phyloP scores from a whole-genome alignment of 2,113 vertebrate species.

The Litocranius walleri region DNA sequence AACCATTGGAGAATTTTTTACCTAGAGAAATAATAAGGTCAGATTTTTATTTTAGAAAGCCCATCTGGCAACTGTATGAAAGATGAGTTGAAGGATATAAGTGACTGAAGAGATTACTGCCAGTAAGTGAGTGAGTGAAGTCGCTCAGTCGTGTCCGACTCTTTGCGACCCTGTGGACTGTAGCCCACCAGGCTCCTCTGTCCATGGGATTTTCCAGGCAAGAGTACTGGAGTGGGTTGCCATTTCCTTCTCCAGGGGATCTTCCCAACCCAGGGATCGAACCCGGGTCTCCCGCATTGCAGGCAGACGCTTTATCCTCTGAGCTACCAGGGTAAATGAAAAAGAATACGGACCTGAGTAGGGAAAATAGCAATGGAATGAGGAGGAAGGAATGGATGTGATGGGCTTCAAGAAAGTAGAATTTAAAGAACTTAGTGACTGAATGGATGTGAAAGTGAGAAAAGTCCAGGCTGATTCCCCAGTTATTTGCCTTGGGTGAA shows the following conservation, averaged over 20 bases:
- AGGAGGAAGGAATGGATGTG: background rate
- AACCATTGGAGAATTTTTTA: background rate
- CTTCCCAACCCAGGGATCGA: too few species aligned
- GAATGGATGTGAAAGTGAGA: background rate
- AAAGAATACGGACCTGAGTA: background rate
- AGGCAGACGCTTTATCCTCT: too few species aligned
- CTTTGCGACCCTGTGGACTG: too few species aligned
- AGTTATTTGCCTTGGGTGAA: background rate
- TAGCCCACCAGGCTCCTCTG: too few species aligned
- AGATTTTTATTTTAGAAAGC: background rate
- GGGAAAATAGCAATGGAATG: background rate
- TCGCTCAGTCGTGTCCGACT: too few species aligned
- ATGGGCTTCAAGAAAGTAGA: background rate
- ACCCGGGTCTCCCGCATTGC: too few species aligned
- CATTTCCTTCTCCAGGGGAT: too few species aligned
- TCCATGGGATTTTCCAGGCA: too few species aligned
- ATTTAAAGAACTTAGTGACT: background rate
- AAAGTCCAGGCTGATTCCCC: background rate
- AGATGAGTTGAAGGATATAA: background rate
- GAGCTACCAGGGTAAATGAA: background rate
- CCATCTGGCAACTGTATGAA: background rate
- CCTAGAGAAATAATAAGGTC: background rate
- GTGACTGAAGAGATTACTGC: background rate
- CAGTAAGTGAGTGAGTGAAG: background rate
- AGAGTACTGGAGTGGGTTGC: too few species aligned